These are phyloP conservation scores for Minunthozetes semirufus DNA, from an alignment of 2,888 invertebrate species.

Conservation along the genomic window DNA sequence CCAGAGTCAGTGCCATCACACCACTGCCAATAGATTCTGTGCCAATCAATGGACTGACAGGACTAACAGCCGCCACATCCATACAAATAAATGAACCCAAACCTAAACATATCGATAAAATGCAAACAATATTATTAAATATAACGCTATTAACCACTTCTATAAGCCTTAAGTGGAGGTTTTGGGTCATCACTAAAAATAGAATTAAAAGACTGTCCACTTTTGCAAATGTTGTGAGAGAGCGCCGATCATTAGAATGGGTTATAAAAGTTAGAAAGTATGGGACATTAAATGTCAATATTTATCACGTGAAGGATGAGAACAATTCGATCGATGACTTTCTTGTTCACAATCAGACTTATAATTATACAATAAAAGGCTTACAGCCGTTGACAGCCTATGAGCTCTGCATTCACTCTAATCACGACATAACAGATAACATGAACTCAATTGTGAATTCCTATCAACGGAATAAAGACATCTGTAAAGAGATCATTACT, in stretches of 20 bases:
- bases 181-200: background rate
- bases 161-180: constrained; percentile 4
- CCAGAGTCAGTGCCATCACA: background rate
- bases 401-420: constrained; percentile 15
- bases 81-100: constrained; percentile 20
- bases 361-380: constrained; percentile 8
- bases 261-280: constrained; percentile 2
- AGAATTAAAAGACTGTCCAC: background rate
- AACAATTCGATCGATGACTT: constrained; percentile 5
- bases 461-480: background rate
- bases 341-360: constrained; percentile 8
- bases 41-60: background rate
- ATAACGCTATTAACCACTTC: constrained; percentile 13
- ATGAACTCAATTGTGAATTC: background rate
- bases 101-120: constrained; percentile 23
- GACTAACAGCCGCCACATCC: constrained; percentile 3
- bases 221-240: background rate
- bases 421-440: background rate
- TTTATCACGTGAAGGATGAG: constrained; percentile 8
- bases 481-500: constrained; percentile 9
- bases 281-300: constrained; percentile 1
- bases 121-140: constrained; percentile 8
- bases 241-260: constrained; percentile 11
- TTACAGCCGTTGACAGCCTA: constrained; percentile 6
- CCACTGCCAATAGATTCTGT: background rate